Evolutionary conservation across 2,888 invertebrate species (phyloP).

Genomic region (Trachelus iudaicus): DNA sequence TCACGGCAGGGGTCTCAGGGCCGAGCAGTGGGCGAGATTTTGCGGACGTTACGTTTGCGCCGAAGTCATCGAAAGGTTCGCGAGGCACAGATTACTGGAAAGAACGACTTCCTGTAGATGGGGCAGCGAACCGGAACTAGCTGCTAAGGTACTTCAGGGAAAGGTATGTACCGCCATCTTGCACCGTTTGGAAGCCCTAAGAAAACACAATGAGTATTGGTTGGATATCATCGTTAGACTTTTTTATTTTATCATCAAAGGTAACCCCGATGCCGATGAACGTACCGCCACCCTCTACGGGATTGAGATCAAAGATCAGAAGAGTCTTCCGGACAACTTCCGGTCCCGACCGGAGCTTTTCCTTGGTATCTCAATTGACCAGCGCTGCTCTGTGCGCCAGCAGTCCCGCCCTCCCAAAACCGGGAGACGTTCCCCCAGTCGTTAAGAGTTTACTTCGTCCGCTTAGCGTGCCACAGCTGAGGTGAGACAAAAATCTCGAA

Average conservation of each 20-base stretch:
- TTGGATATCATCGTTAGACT: constrained; percentile 18
- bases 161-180: constrained; percentile 58
- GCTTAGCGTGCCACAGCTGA: constrained; percentile 70
- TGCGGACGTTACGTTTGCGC: constrained; percentile 78
- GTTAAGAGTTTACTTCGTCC: constrained; percentile 71
- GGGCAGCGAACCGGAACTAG: constrained; percentile 73
- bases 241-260: constrained; percentile 2
- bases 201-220: constrained; percentile 47
- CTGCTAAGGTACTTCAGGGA: constrained; percentile 67
- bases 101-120: constrained; percentile 70
- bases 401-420: constrained; percentile 70
- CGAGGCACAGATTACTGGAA: constrained; percentile 70
- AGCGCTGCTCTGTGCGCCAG: constrained; percentile 73
- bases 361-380: constrained; percentile 70
- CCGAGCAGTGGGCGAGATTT: constrained; percentile 81
- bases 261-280: constrained; percentile 33
- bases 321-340: constrained; percentile 71
- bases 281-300: constrained; percentile 54
- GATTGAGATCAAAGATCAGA: constrained; percentile 69
- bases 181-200: constrained; percentile 43
- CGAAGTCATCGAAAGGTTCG: constrained; percentile 77
- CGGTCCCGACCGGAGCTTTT: constrained; percentile 67
- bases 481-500: constrained; percentile 37
- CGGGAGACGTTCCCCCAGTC: constrained; percentile 67
- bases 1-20: constrained; percentile 75